Evolutionary conservation across 2,888 invertebrate genomes (phyloP).

Genomic region (Steinernema scapterisci): DNA sequence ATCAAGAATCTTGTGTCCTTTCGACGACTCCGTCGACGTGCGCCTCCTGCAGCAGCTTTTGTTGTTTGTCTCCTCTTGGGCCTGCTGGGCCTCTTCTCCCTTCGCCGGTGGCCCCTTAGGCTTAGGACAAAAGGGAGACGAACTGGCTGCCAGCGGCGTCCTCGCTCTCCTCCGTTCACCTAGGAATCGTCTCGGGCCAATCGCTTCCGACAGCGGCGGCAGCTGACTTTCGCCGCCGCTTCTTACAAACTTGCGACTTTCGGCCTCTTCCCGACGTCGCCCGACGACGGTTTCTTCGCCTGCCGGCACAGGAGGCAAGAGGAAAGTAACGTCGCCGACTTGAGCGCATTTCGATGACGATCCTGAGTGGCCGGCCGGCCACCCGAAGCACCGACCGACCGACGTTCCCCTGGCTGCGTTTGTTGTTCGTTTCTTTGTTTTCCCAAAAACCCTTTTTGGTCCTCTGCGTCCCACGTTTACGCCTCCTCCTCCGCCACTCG

Average conservation of each 20-base stretch:
- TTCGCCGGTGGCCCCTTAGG: not conserved
- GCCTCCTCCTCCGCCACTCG: too few species aligned
- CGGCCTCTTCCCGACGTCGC: too few species aligned
- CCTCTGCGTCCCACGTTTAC: not conserved
- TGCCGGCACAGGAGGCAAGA: too few species aligned
- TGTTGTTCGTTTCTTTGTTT: not conserved
- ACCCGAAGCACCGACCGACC: too few species aligned
- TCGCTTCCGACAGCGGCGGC: not conserved
- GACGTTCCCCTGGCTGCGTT: not conserved
- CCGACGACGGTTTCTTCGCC: too few species aligned
- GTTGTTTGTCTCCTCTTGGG: not conserved
- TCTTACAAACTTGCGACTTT: not conserved
- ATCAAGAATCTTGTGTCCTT: not conserved
- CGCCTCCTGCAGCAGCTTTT: too few species aligned
- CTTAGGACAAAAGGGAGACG: not conserved
- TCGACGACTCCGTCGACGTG: not conserved
- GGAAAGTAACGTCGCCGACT: not conserved
- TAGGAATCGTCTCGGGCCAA: constrained; percentile 2
- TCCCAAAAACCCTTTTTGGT: too few species aligned
- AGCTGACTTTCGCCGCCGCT: constrained; percentile 27
- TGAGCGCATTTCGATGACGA: not conserved
- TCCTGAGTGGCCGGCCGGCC: too few species aligned
- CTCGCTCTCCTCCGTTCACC: constrained; percentile 1
- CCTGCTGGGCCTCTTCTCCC: not conserved
- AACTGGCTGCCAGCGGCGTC: not conserved